Evolutionary conservation across 1,140 invertebrate genomes (phyloP), one percentile per base, ranked within the genome.

Genomic region (Drosophila sturtevanti): DNA sequence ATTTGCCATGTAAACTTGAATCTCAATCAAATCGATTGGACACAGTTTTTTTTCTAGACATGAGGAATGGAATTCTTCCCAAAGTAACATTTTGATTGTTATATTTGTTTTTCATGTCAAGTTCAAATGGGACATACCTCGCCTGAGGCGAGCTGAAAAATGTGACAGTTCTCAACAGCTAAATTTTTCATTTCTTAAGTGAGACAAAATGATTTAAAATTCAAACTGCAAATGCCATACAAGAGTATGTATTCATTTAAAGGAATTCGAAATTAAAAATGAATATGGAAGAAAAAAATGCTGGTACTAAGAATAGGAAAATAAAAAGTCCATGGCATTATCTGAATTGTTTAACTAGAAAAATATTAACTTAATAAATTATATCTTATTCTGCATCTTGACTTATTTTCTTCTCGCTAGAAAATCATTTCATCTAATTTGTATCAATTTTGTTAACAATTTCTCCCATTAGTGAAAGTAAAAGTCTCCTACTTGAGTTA

Each of bases 1-100:
- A 68, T 75, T 78, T 82, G n/a, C 59, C 24, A 31, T 59, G 60
- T 65, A 66, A 79, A 74, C 72, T 64, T 54, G 10, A 21, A 18
- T 41, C 27, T 41, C 16, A 24, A 52, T 52, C 18, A 11, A 62
- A 65, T 22, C 75, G 58, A 80, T 71, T 67, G 77, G 60, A 80
- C 66, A 67, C 56, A 63, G 34, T 67, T 60, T 75, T n/a, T n/a
- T n/a, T n/a, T n/a, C n/a, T n/a, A 51, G 70, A 34, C 41, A 14
- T 35, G 31, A 64, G 51, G 60, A 68, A 48, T 48, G 18, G 16
- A 48, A 48, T 44, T 44, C 7, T 44, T 44, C 41, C 14, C 14
- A 16, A 48, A 48, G 16, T 21, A 18, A 48, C 16, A 48, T 21
- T 48, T 48, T 10, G 18, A 10, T 48, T 48, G 18, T 21, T 48